Conservation (phyloP, 2,113 vertebrate genomes). For the Terrapene triunguis region DNA sequence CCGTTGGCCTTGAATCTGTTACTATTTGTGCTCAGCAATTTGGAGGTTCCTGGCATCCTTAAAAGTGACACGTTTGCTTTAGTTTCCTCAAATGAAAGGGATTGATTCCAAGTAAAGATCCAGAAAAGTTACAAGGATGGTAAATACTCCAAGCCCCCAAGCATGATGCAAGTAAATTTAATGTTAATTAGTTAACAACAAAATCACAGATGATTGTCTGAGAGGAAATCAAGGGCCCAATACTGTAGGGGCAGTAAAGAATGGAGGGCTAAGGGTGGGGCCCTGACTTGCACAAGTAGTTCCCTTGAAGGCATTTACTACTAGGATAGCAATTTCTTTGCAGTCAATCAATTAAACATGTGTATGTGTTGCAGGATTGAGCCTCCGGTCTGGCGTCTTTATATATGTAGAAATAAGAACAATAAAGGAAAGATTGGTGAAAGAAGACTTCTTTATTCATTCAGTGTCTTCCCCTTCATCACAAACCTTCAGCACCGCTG, state of each 20-base stretch:
- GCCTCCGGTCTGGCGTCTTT: neutral
- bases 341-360: neutral
- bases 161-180: neutral
- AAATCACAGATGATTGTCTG: neutral
- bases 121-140: neutral
- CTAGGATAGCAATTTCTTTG: neutral
- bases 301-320: neutral
- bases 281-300: neutral
- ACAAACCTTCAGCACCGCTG: too few relatives aligned
- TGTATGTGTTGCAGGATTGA: neutral
- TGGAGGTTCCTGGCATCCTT: neutral
- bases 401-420: too few relatives aligned
- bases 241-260: neutral
- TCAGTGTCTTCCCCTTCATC: neutral
- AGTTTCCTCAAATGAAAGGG: neutral
- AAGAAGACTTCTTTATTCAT: too few relatives aligned
- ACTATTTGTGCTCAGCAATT: neutral
- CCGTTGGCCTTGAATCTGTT: neutral
- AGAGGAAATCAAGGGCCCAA: neutral
- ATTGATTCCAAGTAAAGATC: neutral
- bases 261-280: neutral
- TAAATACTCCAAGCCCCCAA: neutral
- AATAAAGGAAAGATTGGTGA: too few relatives aligned
- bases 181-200: neutral
- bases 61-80: neutral